Evolutionary conservation across 37 sponge, comb jelly and placozoan species (phyloP).

Genomic region (Lycopodina hypogea): DNA sequence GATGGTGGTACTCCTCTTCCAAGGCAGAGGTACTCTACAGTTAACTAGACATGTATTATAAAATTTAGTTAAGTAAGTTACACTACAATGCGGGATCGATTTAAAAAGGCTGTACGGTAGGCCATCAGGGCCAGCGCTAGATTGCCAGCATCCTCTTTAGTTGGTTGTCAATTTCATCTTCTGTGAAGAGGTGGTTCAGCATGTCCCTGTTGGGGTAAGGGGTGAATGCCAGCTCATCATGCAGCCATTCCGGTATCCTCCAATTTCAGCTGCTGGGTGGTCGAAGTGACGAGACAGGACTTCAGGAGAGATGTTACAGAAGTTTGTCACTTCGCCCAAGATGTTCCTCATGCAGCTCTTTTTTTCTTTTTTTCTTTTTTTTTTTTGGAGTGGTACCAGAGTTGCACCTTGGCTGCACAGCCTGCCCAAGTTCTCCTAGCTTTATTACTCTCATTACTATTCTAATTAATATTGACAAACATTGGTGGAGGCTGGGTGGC

Average conservation of each 20-base stretch:
- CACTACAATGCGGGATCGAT: not conserved
- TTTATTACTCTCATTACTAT: too few species aligned
- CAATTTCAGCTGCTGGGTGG: not conserved
- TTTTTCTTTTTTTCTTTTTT: too few species aligned
- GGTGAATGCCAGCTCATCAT: not conserved
- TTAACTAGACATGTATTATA: slow-evolving; percentile 12
- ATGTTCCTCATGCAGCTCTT: too few species aligned
- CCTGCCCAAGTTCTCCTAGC: too few species aligned
- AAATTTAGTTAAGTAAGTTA: slow-evolving; percentile 4
- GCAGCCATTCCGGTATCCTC: not conserved
- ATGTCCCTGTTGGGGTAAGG: not conserved
- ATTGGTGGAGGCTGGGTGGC: too few species aligned
- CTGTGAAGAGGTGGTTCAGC: slow-evolving; percentile 8
- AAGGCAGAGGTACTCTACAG: slow-evolving; percentile 16
- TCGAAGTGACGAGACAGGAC: not conserved
- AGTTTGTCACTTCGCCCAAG: too few species aligned
- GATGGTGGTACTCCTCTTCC: slow-evolving; percentile 40
- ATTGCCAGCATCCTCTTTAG: slow-evolving; percentile 2
- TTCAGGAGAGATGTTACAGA: not conserved
- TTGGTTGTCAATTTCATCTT: not conserved
- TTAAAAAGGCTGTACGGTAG: not conserved
- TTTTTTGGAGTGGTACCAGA: too few species aligned
- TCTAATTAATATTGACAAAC: too few species aligned
- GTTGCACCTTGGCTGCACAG: too few species aligned
- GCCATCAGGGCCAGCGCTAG: slow-evolving; percentile 40